Conservation (phyloP, 2,888 invertebrate species). For the Phortica okadai region DNA sequence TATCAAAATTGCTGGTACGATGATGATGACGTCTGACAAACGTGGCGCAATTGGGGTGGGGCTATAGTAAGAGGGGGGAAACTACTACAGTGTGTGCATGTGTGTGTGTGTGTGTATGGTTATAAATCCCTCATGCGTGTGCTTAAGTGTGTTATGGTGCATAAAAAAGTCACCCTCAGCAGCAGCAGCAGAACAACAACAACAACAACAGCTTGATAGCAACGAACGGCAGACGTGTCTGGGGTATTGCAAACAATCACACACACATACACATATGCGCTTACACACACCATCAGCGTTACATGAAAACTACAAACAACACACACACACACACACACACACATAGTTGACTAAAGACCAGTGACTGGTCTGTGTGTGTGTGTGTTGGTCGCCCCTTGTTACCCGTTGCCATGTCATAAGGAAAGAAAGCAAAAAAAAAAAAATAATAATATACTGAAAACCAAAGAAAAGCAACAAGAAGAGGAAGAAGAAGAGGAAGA, state of each 20-base stretch:
- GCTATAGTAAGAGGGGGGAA: not conserved
- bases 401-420: slow-evolving; percentile 25
- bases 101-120: slow-evolving; percentile 7
- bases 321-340: not conserved
- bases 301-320: not conserved
- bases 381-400: slow-evolving; percentile 7
- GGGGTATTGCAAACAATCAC: slow-evolving; percentile 12
- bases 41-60: not conserved
- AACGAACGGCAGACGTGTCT: slow-evolving; percentile 16
- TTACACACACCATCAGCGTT: not conserved
- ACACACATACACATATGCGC: slow-evolving; percentile 18
- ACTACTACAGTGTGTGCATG: not conserved
- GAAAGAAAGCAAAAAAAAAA: not conserved
- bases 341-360: slow-evolving; percentile 22
- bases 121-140: slow-evolving; percentile 27
- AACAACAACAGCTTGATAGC: not conserved
- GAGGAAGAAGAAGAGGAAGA: not conserved
- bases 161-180: slow-evolving; percentile 23
- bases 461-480: slow-evolving; percentile 9
- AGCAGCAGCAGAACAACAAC: slow-evolving; percentile 9
- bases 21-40: not conserved
- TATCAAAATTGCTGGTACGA: not conserved
- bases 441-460: not conserved
- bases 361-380: slow-evolving; percentile 8
- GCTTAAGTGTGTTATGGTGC: slow-evolving; percentile 30